Percentiles rank a stretch among this genome's conserved stretches.
Conservation (phyloP, 2,888 invertebrate species). For the Acronicta psi region DNA sequence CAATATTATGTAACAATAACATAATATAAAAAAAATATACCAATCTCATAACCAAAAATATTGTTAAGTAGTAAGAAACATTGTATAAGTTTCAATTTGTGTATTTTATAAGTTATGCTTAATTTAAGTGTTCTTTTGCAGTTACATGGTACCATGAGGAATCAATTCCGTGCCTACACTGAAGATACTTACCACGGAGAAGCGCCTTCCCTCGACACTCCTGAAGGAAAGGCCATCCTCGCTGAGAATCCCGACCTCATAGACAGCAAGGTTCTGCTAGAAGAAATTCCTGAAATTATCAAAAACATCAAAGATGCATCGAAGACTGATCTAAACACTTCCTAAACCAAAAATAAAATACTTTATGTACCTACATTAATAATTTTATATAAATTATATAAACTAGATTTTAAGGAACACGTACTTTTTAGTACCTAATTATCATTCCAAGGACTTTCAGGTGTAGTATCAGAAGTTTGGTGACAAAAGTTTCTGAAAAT, state of each 20-base stretch:
- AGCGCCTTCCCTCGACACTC: conserved; percentile 81
- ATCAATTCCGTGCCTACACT: conserved; percentile 90
- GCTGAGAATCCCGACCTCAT: conserved; percentile 70
- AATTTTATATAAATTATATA: conserved; percentile 6
- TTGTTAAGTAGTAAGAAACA: too few species aligned
- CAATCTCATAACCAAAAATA: too few species aligned
- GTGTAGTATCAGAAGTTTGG: background rate
- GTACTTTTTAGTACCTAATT: conserved; percentile 21
- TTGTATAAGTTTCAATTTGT: too few species aligned
- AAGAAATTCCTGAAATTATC: conserved; percentile 42
- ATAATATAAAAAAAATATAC: too few species aligned
- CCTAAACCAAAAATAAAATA: conserved; percentile 18
- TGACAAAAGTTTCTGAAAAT: too few species aligned
- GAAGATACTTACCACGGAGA: conserved; percentile 91
- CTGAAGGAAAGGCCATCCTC: conserved; percentile 81
- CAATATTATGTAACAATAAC: too few species aligned
- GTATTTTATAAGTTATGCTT: too few species aligned
- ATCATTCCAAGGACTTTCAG: conserved; percentile 2
- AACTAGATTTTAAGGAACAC: conserved; percentile 10
- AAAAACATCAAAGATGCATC: conserved; percentile 30
- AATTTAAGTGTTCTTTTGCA: conserved; percentile 65
- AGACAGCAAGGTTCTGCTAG: conserved; percentile 47
- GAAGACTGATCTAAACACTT: conserved; percentile 36
- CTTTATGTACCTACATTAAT: background rate
- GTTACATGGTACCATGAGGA: conserved; percentile 92